Evolutionary conservation across 2,797 vertebrate genomes (phyloP), one percentile per base, ranked within the genome.

Genomic region (Microctenopoma stevenorrisi): DNA sequence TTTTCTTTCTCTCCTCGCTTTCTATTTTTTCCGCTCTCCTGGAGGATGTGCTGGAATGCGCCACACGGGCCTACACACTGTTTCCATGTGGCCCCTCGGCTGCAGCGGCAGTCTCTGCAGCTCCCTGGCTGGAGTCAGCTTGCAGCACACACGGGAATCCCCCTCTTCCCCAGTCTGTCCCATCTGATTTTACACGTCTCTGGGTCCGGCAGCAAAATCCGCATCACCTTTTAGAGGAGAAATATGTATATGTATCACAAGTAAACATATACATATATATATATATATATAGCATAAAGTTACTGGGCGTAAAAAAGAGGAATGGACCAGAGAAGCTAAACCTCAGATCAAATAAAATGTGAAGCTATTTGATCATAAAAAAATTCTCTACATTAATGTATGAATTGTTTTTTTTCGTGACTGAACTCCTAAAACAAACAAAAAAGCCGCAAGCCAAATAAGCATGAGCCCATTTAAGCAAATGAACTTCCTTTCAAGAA

Each of bases 21-120:
- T 76, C 68, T 75, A 16, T 49, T 43, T n/a, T 76, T 77, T 59
- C 79, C 77, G 55, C 78, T 92, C 94, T 93, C 93, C 93, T 94
- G 95, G 95, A 96, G 96, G 95, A 96, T 96, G 95, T 96, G 95
- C 94, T 95, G 96, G 96, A 97, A 96, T 97, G 95, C 93, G 83
- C 94, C 92, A 90, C 94, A 93, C 93, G 79, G 88, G 82, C 82
- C 88, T 71, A 93, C 95, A 93, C 95, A 94, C 93, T 95, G 95
- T 96, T 96, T 97, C 96, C 95, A 96, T 97, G 88, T 82, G 84
- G 92, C 86, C 87, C 80, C 89, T 88, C 83, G 91, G 92, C 93
- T 94, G 95, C 92, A 89, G 94, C 94, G 90, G 89, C 82, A 89
- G 63, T 55, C 78, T 80, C 68, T 37, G 94, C 94, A 90, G 92